Evolutionary conservation across 2,888 invertebrate species (phyloP), one percentile per base, ranked within the genome.

Genomic region (Cephus nigrinus): DNA sequence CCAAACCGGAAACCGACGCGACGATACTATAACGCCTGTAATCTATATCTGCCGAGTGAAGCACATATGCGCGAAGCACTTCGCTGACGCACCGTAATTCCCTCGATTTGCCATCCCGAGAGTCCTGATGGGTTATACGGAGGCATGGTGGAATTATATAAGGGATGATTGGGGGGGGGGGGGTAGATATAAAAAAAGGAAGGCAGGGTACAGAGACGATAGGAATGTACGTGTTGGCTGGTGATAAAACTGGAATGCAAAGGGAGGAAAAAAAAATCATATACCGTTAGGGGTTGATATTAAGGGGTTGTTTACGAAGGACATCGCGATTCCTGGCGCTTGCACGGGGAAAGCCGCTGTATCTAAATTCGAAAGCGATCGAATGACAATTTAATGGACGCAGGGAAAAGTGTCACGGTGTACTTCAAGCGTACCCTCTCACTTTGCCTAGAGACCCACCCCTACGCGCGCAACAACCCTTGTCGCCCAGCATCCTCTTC

Each of bases 301-400:
- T 23, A 55, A 55, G 55, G 40, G 55, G 23, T 55, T 55, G 55
- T 9, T 55, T 55, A 55, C 55, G 55, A 55, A 55, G 55, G 55
- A 55, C 9, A 55, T 23, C 55, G 55, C 1, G 55, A 55, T 23
- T 55, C 23, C 1, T 4, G 15, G 15, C 5, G 40, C 2, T 5
- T 9, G 23, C 55, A 55, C 0, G 55, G 15, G 2, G 55, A 55
- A 55, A 55, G 23, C 3, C 55, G 23, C 23, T 40, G 31, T 72
- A 73, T 75, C 73, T 73, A 79, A 75, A 73, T 77, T 79, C 40
- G 74, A 79, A 75, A 40, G 40, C 35, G 69, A 73, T 69, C 69
- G 71, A 78, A 80, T 68, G 79, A 74, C 78, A 78, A 76, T 80
- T 78, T 76, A 31, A 78, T 81, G 30, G 76, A 32, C 36, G 31